These are phyloP conservation scores for Eonycteris spelaea DNA, from an alignment of 2,113 vertebrate species.

Conservation along the genomic window DNA sequence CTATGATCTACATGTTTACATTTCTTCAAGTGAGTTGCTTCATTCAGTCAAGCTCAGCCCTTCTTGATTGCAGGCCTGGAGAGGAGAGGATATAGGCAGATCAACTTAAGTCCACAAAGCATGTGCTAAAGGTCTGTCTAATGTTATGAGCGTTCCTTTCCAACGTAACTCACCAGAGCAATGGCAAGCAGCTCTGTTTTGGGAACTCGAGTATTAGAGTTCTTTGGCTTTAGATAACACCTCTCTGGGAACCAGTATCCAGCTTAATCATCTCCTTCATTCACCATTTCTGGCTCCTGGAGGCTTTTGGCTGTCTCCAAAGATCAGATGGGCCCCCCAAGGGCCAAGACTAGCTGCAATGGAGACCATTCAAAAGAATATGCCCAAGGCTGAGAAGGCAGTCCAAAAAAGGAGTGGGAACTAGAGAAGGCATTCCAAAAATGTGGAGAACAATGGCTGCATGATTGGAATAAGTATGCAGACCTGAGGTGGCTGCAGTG, in stretches of 20 bases:
- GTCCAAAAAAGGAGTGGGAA: constrained; percentile 1
- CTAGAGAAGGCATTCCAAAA: constrained; percentile 44
- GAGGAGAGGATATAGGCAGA: not conserved
- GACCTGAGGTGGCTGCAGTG: not conserved
- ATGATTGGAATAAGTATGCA: not conserved
- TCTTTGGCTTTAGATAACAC: constrained; percentile 13
- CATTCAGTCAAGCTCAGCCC: not conserved
- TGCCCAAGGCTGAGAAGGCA: not conserved
- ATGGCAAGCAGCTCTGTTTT: not conserved
- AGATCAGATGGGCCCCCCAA: constrained; percentile 56
- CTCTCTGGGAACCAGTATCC: not conserved
- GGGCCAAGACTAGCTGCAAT: constrained; percentile 16
- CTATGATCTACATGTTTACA: not conserved
- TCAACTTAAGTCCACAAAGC: not conserved
- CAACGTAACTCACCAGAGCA: not conserved
- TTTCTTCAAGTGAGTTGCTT: not conserved
- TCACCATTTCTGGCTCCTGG: constrained; percentile 37
- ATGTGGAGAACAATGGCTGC: not conserved
- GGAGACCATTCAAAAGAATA: constrained; percentile 42
- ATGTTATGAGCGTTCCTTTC: not conserved
- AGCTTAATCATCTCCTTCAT: constrained; percentile 25
- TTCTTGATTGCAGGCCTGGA: not conserved
- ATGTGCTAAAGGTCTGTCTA: not conserved
- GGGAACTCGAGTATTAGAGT: not conserved
- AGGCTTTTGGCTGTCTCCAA: constrained; percentile 25